phyloP scores from a whole-genome alignment of 2,797 vertebrate genomes.

The Echeneis naucrates region DNA sequence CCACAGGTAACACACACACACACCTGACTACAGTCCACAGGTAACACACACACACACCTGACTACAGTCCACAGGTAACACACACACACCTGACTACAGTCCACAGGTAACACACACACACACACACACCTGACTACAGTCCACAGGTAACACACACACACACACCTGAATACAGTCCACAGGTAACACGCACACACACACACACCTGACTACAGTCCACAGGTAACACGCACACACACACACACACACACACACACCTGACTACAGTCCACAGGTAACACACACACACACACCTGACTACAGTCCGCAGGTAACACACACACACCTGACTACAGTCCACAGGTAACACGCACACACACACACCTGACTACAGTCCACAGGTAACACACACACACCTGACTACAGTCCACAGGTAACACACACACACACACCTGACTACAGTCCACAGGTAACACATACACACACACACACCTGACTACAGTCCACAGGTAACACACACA shows the following conservation, averaged over 20 bases:
- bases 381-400: conserved; percentile 53
- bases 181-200: no score
- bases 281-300: conserved; percentile 11
- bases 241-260: background rate
- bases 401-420: background rate
- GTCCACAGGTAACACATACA: conserved; percentile 5
- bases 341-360: background rate
- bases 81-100: conserved; percentile 1
- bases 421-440: conserved; percentile 53
- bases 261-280: conserved; percentile 13
- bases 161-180: background rate
- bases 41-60: conserved; percentile 13
- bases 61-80: conserved; percentile 9
- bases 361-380: background rate
- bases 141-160: background rate
- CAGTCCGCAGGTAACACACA: no score
- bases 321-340: background rate
- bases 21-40: conserved; percentile 14
- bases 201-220: background rate
- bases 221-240: conserved; percentile 3
- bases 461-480: conserved; percentile 16
- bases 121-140: background rate
- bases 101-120: conserved; percentile 8
- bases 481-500: no score
- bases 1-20: no score